Evolutionary conservation across 2,888 invertebrate species (phyloP).

Genomic region (Crepidodera aurea): DNA sequence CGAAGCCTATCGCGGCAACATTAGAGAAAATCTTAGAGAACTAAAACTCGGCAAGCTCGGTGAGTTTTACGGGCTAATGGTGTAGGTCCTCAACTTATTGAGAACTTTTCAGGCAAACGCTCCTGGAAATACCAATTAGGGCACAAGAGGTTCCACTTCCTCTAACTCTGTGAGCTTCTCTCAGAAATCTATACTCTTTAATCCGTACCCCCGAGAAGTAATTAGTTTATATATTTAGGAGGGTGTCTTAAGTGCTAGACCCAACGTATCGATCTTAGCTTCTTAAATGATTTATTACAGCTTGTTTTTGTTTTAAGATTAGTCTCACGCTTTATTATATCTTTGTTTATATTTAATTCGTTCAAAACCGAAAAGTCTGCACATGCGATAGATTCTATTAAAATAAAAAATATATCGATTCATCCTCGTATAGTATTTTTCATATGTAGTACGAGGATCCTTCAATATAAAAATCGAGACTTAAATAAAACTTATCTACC

Average conservation of each 20-base stretch:
- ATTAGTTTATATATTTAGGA: slow-evolving; percentile 40
- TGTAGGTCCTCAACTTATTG: slow-evolving; percentile 30
- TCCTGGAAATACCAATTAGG: slow-evolving; percentile 38
- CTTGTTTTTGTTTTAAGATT: slow-evolving; percentile 35
- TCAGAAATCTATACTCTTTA: slow-evolving; percentile 37
- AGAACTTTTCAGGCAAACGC: slow-evolving; percentile 30
- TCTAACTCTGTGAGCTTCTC: slow-evolving; percentile 25
- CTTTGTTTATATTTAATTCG: slow-evolving; percentile 4
- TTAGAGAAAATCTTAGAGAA: background rate
- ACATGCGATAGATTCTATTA: too few species aligned
- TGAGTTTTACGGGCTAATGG: slow-evolving; percentile 6
- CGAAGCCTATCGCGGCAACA: background rate
- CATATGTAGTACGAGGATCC: too few species aligned
- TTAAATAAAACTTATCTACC: too few species aligned
- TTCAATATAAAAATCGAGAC: too few species aligned
- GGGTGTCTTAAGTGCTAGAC: slow-evolving; percentile 36
- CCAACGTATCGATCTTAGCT: slow-evolving; percentile 32
- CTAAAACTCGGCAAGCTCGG: background rate
- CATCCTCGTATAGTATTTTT: too few species aligned
- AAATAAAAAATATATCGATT: too few species aligned
- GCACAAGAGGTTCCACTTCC: slow-evolving; percentile 33
- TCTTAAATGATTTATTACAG: slow-evolving; percentile 41
- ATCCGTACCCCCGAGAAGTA: slow-evolving; percentile 37
- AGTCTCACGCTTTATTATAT: slow-evolving; percentile 27
- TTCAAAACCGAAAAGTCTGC: too few species aligned